Conservation (phyloP, 2,888 invertebrate genomes). For the Loripinus fragilis region DNA sequence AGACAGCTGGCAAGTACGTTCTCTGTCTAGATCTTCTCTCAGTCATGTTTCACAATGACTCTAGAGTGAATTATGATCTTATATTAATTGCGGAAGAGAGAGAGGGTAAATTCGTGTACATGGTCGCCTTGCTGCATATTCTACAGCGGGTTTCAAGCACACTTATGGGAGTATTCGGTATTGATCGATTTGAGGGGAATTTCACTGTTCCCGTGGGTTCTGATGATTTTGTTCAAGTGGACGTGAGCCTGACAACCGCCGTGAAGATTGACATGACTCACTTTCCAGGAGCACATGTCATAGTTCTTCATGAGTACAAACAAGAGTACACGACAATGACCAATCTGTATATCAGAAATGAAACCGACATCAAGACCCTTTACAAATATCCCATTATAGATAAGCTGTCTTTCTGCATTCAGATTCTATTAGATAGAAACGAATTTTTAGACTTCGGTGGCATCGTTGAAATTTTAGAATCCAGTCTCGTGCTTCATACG, state of each 20-base stretch:
- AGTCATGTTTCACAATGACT: slow-evolving; percentile 25
- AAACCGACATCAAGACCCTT: slow-evolving; percentile 15
- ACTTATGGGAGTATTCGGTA: not conserved
- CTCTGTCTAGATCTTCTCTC: slow-evolving; percentile 21
- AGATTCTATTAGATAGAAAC: slow-evolving; percentile 24
- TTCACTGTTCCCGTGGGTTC: not conserved
- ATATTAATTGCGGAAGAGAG: slow-evolving; percentile 22
- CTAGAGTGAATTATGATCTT: slow-evolving; percentile 24
- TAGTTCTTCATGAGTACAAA: slow-evolving; percentile 29
- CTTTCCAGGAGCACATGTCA: not conserved
- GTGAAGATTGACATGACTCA: slow-evolving; percentile 41
- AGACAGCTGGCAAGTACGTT: slow-evolving; percentile 28
- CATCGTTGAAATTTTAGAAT: slow-evolving; percentile 29
- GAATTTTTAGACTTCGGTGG: slow-evolving; percentile 49
- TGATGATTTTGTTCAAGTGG: not conserved
- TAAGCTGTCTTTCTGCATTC: slow-evolving; percentile 47
- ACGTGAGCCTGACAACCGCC: slow-evolving; percentile 29
- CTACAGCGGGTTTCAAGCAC: not conserved
- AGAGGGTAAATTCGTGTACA: not conserved
- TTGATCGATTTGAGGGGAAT: not conserved
- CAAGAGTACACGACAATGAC: slow-evolving; percentile 24
- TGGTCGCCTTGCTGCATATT: slow-evolving; percentile 3
- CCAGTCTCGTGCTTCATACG: slow-evolving; percentile 31
- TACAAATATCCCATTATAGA: slow-evolving; percentile 33
- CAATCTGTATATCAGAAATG: slow-evolving; percentile 23